phyloP scores from a whole-genome alignment of 2,797 vertebrate species.

The Enteromius thamalakanensis region DNA sequence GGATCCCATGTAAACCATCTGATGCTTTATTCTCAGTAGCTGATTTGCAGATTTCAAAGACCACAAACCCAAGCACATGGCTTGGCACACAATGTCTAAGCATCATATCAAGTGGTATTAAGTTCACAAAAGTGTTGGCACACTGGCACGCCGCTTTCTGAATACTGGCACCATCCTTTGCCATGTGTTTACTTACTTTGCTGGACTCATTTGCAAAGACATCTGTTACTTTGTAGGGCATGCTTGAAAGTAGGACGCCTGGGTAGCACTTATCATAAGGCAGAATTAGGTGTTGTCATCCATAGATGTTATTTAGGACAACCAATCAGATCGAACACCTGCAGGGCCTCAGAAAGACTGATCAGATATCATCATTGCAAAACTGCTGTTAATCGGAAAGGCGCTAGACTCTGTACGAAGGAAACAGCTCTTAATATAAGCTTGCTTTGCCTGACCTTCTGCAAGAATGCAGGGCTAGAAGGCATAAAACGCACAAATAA shows the following conservation, averaged over 20 bases:
- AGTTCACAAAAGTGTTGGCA: not conserved
- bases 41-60: not conserved
- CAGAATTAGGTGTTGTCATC: not conserved
- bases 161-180: slow-evolving; percentile 2
- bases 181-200: slow-evolving; percentile 9
- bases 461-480: not conserved
- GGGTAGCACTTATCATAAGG: not conserved
- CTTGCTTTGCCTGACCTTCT: not conserved
- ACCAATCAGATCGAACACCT: slow-evolving; percentile 3
- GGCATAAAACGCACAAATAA: not conserved
- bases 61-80: not conserved
- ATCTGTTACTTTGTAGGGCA: slow-evolving; percentile 24
- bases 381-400: not conserved
- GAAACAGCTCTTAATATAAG: not conserved
- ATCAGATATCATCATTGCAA: not conserved
- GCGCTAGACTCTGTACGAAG: not conserved
- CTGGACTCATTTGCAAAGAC: not conserved
- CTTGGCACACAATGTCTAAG: not conserved
- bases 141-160: not conserved
- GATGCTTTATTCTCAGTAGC: not conserved
- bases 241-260: slow-evolving; percentile 10
- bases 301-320: slow-evolving; percentile 20
- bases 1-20: not conserved
- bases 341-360: not conserved
- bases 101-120: slow-evolving; percentile 2